Base-by-base conservation (phyloP, 2,888 invertebrate genomes). In the Nomada goodeniana region DNA sequence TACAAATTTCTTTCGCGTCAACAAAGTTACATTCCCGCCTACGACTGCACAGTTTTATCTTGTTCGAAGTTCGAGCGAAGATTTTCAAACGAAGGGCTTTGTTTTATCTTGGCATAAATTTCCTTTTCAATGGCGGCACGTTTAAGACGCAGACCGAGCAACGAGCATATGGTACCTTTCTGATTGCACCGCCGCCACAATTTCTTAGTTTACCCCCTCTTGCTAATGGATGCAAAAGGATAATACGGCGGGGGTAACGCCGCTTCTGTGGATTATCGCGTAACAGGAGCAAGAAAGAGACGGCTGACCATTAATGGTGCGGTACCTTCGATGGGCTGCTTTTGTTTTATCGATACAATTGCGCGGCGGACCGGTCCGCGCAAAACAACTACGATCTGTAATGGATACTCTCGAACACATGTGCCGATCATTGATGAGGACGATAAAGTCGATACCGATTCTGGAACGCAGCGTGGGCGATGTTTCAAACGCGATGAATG, bases 311-410 rank as follows among this genome's bases (percentile, higher is more conserved):
- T 88, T 89, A 89, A 84, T 81, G 88, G 89, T 64, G 68, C 83
- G 67, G 80, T 87, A 81, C 84, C 71, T 60, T 76, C 82, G 89
- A 89, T 86, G 86, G 82, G 74, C 61, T 55, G 79, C 77, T 83
- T 88, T 89, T 88, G 89, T 88, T 88, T 88, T 88, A 89, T 88
- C 88, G 88, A 80, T 89, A 88, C 88, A 86, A 88, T 88, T 88
- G 89, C 88, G 67, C 76, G 71, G 60, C 65, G 57, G 50, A 47
- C 75, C 77, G 74, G 50, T 52, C 77, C 77, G 76, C 59, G 73
- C 68, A 72, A 88, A 87, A 83, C 80, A 72, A 86, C 76, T 71
- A 67, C 44, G 60, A 47, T 71, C 67, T 78, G 83, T 88, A 88
- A 88, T 88, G 87, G 84, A 86, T 87, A 83, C 87, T 74, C 78